Evolutionary conservation across 1,140 invertebrate species (phyloP), one percentile per base, ranked within the genome.

Genomic region (Ceratoteleas bidentatus): DNA sequence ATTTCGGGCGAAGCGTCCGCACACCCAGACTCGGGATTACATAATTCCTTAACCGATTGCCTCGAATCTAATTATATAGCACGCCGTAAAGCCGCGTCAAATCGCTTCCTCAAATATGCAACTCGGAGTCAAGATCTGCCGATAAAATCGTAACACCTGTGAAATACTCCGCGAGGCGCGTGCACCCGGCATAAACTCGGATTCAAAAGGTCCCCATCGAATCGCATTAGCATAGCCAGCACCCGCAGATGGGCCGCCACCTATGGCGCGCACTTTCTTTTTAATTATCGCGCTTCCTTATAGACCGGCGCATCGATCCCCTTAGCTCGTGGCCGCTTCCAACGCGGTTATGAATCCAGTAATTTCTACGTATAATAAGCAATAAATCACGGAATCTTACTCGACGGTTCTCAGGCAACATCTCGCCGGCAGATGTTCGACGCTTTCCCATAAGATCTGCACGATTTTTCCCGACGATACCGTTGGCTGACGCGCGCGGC

Each of bases 251-350:
- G 60, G 34, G 50, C 14, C n/a, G 66, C 43, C 79, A 70, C 70
- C 66, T 69, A 81, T 65, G 33, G 72, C 56, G 62, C 57, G 43
- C 50, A 76, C 74, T 74, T 84, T 78, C 60, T 84, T 84, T 84
- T 84, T 84, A 81, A 84, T 84, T 84, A 84, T 79, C 70, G 70
- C 58, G 15, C 57, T 81, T 84, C 83, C 79, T 81, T 78, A 78
- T 84, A 36, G 68, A n/a, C 64, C 73, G 60, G 54, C 56, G 38
- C 49, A 66, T 45, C 43, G n/a, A 64, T 38, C 69, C 58, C 38
- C 57, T 24, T 24, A 24, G 24, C 24, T 24, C 24, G 24, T 24
- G 40, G 53, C 52, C 58, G 40, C 11, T 6, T 47, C 45, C 79
- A 72, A 79, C 68, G 60, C 72, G 53, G 79, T 82, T 83, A 82